These are phyloP conservation scores for Tachuris rubrigastra DNA, from an alignment of 2,113 vertebrate species.

Conservation along the genomic window DNA sequence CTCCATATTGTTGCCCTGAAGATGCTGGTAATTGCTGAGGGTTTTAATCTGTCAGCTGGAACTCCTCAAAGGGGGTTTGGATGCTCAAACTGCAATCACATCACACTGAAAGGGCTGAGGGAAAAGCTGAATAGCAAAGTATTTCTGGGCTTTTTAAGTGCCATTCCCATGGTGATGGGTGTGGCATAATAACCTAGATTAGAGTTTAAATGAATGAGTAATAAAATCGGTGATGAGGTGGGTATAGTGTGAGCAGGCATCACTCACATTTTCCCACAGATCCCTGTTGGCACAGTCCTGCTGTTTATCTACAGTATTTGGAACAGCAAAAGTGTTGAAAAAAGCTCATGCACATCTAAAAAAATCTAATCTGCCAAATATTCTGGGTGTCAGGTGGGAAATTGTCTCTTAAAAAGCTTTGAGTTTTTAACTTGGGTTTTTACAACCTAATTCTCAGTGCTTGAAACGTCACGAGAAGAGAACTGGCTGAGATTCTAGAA, in stretches of 20 bases:
- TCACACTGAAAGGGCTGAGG: neutral
- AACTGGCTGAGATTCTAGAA: neutral
- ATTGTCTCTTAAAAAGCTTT: neutral
- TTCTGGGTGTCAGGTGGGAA: neutral
- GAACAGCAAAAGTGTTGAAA: neutral
- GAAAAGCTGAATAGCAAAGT: neutral
- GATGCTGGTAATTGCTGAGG: neutral
- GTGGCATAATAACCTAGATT: constrained; percentile 54
- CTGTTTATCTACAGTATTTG: neutral
- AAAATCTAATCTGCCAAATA: neutral
- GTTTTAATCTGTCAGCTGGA: neutral
- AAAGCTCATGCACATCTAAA: neutral
- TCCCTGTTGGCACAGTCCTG: neutral
- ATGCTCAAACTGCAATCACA: neutral
- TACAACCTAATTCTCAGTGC: neutral
- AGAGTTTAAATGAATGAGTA: constrained; percentile 3
- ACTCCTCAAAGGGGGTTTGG: neutral
- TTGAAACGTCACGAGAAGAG: neutral
- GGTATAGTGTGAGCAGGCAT: constrained; percentile 7
- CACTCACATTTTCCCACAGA: constrained; percentile 51
- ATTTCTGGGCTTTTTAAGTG: constrained; percentile 4
- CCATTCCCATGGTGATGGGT: constrained; percentile 34
- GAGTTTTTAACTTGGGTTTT: neutral
- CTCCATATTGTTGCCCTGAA: neutral
- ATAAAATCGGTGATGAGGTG: constrained; percentile 13